Percentiles rank a stretch among this genome's conserved stretches.
Evolutionary conservation across 2,797 vertebrate genomes (phyloP).

Genomic region (Vipera latastei): DNA sequence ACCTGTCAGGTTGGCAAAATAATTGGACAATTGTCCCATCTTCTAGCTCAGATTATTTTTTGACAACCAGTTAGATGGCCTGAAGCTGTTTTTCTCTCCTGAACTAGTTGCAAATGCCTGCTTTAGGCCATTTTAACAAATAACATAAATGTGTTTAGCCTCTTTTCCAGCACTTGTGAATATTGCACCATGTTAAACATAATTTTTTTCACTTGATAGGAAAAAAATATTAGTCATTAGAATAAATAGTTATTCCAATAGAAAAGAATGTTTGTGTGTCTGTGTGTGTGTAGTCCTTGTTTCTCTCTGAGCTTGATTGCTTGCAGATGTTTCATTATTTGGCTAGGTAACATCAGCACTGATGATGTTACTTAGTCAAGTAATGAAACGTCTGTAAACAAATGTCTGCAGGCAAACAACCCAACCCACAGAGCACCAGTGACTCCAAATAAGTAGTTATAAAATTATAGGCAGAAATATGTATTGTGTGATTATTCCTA

Average conservation of each 20-base stretch:
- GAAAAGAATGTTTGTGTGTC: not conserved
- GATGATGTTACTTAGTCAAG: not conserved
- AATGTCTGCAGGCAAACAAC: not conserved
- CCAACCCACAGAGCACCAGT: not conserved
- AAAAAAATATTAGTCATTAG: not conserved
- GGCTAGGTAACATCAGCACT: not conserved
- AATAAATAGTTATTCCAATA: not conserved
- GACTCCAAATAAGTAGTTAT: not conserved
- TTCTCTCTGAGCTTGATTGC: not conserved
- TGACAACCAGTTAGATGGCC: conserved; percentile 47
- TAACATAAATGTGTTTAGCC: not conserved
- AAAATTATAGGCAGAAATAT: not conserved
- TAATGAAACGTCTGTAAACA: not conserved
- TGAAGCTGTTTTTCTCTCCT: not conserved
- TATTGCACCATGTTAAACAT: not conserved
- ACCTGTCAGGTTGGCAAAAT: conserved; percentile 52
- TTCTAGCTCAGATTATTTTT: conserved; percentile 54
- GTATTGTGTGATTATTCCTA: not conserved
- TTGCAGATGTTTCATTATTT: not conserved
- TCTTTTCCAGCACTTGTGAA: not conserved
- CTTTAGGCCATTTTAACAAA: not conserved
- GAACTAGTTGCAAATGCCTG: not conserved
- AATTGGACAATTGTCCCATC: conserved; percentile 62
- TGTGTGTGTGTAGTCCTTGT: too few species aligned
- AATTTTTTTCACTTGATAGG: not conserved